These are phyloP conservation scores for Cotesia congregata DNA, from an alignment of 2,888 invertebrate species.

Conservation along the genomic window DNA sequence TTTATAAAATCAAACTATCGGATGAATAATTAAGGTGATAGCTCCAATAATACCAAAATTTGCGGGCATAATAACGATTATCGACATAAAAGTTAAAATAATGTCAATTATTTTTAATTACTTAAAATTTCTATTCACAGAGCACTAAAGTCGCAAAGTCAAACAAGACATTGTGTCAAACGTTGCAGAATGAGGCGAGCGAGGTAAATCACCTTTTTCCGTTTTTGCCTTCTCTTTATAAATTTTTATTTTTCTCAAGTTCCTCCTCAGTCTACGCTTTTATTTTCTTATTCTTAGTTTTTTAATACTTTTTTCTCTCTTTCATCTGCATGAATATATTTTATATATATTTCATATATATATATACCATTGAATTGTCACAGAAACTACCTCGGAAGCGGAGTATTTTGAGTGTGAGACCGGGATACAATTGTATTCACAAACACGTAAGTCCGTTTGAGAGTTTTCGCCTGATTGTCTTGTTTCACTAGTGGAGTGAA, in stretches of 20 bases:
- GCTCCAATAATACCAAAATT: neutral
- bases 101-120: constrained; percentile 13
- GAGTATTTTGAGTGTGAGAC: constrained; percentile 62
- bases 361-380: constrained; percentile 35
- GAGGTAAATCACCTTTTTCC: constrained; percentile 50
- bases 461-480: constrained; percentile 31
- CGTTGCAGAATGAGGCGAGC: constrained; percentile 53
- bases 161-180: constrained; percentile 50
- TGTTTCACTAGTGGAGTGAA: constrained; percentile 26
- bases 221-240: neutral
- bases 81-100: neutral
- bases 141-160: constrained; percentile 44
- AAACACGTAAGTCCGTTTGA: constrained; percentile 64
- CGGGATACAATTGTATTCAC: constrained; percentile 65
- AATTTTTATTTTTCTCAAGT: constrained; percentile 1
- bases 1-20: too few species aligned
- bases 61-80: neutral
- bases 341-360: neutral
- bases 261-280: constrained; percentile 1
- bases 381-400: constrained; percentile 65
- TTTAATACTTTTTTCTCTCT: constrained; percentile 25
- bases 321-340: constrained; percentile 4
- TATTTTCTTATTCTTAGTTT: constrained; percentile 20
- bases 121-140: constrained; percentile 42
- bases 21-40: too few species aligned